Evolutionary conservation across 2,888 invertebrate genomes (phyloP).

Genomic region (Gortyna flavago): DNA sequence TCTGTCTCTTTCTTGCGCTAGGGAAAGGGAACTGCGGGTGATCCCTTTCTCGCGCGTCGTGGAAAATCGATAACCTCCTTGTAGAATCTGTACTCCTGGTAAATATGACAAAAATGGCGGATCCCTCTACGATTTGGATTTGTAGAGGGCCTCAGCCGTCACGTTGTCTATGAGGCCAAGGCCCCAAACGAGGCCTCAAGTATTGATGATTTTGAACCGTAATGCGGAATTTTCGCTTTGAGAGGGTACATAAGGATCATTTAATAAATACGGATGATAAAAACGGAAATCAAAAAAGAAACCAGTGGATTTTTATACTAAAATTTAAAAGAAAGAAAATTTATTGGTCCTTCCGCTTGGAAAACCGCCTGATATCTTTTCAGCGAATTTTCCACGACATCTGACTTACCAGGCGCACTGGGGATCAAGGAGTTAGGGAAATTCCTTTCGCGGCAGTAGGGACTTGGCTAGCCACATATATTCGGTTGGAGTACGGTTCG

Average conservation of each 20-base stretch:
- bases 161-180: background rate
- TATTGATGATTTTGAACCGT: background rate
- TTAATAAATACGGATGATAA: background rate
- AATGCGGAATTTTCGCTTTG: background rate
- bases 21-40: conserved; percentile 4
- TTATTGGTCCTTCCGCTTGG: conserved; percentile 47
- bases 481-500: background rate
- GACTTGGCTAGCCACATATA: background rate
- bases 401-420: conserved; percentile 76
- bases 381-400: conserved; percentile 81
- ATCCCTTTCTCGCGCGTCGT: conserved; percentile 47
- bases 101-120: conserved; percentile 82
- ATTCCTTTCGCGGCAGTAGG: conserved; percentile 43
- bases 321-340: background rate
- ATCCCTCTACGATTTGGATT: conserved; percentile 71
- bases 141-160: conserved; percentile 15
- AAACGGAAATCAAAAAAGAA: background rate
- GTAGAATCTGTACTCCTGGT: conserved; percentile 74
- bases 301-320: background rate
- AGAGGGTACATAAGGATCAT: background rate
- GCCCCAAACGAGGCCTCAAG: background rate
- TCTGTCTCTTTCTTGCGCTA: conserved; percentile 45
- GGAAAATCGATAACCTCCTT: conserved; percentile 73
- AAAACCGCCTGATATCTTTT: conserved; percentile 73
- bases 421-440: conserved; percentile 30